Evolutionary conservation across 2,113 vertebrate genomes (phyloP).

Genomic region (Heloderma charlesbogerti): DNA sequence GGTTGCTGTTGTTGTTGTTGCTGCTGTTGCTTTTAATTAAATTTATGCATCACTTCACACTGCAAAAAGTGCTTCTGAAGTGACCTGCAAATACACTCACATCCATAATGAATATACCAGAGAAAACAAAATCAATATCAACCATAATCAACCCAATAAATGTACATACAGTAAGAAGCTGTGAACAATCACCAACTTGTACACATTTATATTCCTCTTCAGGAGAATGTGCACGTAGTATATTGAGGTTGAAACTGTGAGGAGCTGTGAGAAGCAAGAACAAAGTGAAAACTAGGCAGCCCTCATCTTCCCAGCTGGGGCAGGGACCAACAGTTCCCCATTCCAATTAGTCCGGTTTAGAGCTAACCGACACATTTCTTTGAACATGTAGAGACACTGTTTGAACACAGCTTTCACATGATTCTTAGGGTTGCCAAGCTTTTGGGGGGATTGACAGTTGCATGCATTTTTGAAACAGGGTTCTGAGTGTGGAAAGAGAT

Average conservation of each 20-base stretch:
- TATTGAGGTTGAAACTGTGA: not conserved
- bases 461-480: not conserved
- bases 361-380: too few species aligned
- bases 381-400: too few species aligned
- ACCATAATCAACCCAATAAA: too few species aligned
- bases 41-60: too few species aligned
- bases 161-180: not conserved
- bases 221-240: not conserved
- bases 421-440: not conserved
- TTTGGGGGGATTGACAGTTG: not conserved
- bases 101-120: too few species aligned
- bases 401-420: not conserved
- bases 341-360: not conserved
- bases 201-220: not conserved
- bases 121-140: too few species aligned
- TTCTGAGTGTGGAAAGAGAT: too few species aligned
- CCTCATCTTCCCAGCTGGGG: not conserved
- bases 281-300: not conserved
- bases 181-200: too few species aligned
- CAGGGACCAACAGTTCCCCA: not conserved
- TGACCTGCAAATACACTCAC: too few species aligned
- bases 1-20: too few species aligned
- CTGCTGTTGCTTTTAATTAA: too few species aligned
- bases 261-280: not conserved
- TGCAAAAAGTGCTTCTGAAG: too few species aligned